Evolutionary conservation across 2,113 vertebrate genomes (phyloP).

Genomic region (Gobius niger): DNA sequence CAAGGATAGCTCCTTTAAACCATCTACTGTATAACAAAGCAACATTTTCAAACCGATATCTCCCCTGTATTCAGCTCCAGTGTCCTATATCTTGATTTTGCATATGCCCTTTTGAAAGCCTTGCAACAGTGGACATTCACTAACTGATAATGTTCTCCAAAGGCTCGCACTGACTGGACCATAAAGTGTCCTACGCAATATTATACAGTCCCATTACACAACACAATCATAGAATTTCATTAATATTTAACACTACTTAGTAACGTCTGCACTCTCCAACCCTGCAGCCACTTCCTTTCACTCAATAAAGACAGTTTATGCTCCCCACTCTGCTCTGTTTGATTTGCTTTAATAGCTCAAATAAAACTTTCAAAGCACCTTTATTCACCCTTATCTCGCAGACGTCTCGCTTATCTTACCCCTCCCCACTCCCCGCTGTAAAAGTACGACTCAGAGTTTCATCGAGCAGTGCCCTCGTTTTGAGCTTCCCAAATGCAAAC

Average conservation of each 20-base stretch:
- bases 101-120: no score
- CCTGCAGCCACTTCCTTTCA: neutral
- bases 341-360: slow-evolving; percentile 9
- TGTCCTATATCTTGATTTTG: no score
- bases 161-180: no score
- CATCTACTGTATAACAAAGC: no score
- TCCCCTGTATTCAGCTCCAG: no score
- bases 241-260: neutral
- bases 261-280: neutral
- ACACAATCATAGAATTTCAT: neutral
- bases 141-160: no score
- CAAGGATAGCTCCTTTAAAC: no score
- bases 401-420: neutral
- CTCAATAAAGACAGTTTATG: neutral
- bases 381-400: neutral
- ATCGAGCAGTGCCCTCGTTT: neutral
- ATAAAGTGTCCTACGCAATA: no score
- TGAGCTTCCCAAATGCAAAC: slow-evolving; percentile 29
- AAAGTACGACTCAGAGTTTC: slow-evolving; percentile 8
- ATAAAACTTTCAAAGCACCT: slow-evolving; percentile 3
- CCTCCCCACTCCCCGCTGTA: neutral
- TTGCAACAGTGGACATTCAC: no score
- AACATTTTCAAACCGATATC: no score
- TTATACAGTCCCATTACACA: neutral
- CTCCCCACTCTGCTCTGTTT: neutral